Percentiles rank a stretch among this genome's conserved stretches.
Conservation (phyloP, 2,113 vertebrate species). For the Gymnobelideus leadbeateri region DNA sequence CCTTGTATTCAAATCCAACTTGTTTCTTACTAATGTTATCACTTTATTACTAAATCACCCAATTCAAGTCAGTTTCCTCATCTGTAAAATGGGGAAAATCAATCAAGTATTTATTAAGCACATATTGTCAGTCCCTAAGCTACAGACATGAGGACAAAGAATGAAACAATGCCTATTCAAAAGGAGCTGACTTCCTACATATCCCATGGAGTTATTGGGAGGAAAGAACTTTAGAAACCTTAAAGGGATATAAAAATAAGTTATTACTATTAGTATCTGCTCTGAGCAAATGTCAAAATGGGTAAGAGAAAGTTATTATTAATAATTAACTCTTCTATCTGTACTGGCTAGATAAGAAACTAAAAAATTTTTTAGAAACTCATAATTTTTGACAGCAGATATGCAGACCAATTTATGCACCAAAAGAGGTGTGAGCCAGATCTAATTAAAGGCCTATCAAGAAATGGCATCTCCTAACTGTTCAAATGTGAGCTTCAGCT, state of each 20-base stretch:
- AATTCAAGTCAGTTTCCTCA: conserved; percentile 42
- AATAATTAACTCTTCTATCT: conserved; percentile 14
- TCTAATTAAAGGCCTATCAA: conserved; percentile 36
- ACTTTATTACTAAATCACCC: not conserved
- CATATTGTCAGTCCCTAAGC: conserved; percentile 7
- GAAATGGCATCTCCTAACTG: not conserved
- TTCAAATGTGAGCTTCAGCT: not conserved
- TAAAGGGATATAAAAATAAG: not conserved
- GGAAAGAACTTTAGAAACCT: not conserved
- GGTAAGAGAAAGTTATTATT: not conserved
- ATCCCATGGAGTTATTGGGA: not conserved
- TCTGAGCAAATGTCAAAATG: not conserved
- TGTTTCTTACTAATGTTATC: not conserved
- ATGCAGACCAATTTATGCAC: not conserved
- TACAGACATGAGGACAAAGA: not conserved
- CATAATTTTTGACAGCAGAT: conserved; percentile 11
- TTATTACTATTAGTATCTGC: not conserved
- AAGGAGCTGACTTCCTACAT: not conserved
- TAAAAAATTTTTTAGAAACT: not conserved
- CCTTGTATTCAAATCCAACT: conserved; percentile 42
- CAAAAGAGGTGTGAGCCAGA: not conserved
- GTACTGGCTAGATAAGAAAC: conserved; percentile 5
- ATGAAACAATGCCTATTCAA: conserved; percentile 28
- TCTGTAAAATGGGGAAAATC: conserved; percentile 4
- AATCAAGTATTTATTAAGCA: conserved; percentile 23